Percentiles rank a stretch among this genome's conserved stretches.
phyloP scores from a whole-genome alignment of 2,113 vertebrate genomes.

The Prunella himalayana region DNA sequence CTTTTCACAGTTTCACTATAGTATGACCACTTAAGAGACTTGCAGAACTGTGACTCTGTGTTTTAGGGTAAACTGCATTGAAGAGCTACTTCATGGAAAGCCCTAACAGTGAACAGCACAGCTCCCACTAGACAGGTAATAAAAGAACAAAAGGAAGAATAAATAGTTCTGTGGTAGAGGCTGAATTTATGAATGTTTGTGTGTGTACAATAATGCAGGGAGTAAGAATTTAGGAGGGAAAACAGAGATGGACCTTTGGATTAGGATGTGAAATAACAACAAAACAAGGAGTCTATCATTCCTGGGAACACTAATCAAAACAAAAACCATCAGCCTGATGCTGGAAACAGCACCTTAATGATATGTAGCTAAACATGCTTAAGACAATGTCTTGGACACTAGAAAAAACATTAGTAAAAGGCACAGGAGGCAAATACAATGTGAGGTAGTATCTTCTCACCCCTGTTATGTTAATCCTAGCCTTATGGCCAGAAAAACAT shows the following conservation, averaged over 20 bases:
- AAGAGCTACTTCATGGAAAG: neutral
- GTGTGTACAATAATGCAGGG: neutral
- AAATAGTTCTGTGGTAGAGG: neutral
- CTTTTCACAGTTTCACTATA: neutral
- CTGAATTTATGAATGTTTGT: neutral
- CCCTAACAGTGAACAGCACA: neutral
- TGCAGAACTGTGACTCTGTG: neutral
- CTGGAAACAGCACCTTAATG: neutral
- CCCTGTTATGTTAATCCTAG: neutral
- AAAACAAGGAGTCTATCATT: neutral
- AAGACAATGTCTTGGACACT: neutral
- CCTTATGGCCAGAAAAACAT: neutral
- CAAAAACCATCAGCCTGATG: neutral
- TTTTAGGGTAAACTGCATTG: neutral
- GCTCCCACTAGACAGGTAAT: neutral
- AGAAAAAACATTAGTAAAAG: neutral
- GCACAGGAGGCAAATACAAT: neutral
- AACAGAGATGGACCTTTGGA: neutral
- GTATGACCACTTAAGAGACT: neutral
- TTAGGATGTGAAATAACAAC: neutral
- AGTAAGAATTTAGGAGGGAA: neutral
- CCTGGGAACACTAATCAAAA: neutral
- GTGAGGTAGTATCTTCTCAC: neutral
- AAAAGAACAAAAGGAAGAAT: neutral
- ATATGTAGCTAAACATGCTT: neutral